Evolutionary conservation across 2,797 vertebrate genomes (phyloP).

Genomic region (Tangara arthus): DNA sequence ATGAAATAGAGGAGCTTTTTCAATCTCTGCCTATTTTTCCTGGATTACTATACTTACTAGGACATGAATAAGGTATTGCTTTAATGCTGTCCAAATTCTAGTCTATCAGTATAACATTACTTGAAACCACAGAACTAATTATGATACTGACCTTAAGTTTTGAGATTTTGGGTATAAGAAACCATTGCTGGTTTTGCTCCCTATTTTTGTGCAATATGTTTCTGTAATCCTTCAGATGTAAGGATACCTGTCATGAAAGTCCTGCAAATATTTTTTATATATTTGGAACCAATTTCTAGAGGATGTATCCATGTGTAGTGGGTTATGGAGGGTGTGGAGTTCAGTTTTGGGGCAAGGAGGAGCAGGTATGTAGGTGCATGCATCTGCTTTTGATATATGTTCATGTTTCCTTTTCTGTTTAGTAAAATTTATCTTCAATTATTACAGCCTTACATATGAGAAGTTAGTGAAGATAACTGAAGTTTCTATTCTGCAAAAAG

Average conservation of each 20-base stretch:
- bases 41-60: not conserved
- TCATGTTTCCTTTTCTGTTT: not conserved
- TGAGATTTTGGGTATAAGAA: not conserved
- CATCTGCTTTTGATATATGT: not conserved
- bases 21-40: not conserved
- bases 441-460: not conserved
- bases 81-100: not conserved
- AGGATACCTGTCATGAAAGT: not conserved
- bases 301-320: rapidly evolving
- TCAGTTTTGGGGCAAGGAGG: not conserved
- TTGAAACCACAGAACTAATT: not conserved
- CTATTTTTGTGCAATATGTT: not conserved
- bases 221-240: not conserved
- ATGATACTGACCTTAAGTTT: not conserved
- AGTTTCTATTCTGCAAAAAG: not conserved
- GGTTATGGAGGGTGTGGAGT: not conserved
- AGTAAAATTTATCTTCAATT: not conserved
- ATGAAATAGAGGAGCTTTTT: not conserved
- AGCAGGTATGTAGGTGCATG: not conserved
- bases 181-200: not conserved
- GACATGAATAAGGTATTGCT: not conserved
- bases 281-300: not conserved
- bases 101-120: not conserved
- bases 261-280: not conserved
- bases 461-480: not conserved